These are phyloP conservation scores for Cryptotermes secundus DNA, from an alignment of 1,140 invertebrate species.

Conservation along the genomic window DNA sequence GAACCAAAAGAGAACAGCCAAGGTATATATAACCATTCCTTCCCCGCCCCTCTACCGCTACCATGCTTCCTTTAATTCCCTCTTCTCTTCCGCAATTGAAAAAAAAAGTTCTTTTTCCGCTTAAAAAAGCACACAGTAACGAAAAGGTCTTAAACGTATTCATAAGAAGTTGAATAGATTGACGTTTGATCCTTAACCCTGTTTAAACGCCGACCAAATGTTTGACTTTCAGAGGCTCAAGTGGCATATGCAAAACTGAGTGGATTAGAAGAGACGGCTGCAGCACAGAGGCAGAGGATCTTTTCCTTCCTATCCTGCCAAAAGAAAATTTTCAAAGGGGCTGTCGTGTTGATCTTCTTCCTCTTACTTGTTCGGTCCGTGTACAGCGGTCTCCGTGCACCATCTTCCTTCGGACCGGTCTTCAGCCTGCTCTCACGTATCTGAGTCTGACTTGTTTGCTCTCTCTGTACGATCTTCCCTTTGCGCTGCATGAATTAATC, in stretches of 20 bases:
- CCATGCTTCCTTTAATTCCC: slow-evolving; percentile 31
- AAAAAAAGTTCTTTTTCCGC: slow-evolving; percentile 31
- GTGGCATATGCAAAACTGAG: slow-evolving; percentile 38
- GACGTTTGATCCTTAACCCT: slow-evolving; percentile 37
- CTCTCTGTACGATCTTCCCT: background rate
- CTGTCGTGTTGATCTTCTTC: slow-evolving; percentile 34
- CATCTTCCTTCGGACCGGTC: background rate
- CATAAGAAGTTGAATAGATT: slow-evolving; percentile 38
- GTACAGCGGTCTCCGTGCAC: background rate
- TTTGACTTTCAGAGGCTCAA: slow-evolving; percentile 37
- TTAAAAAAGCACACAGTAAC: slow-evolving; percentile 33
- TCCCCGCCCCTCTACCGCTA: background rate
- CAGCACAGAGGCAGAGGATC: background rate
- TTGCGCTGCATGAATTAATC: slow-evolving; percentile 35
- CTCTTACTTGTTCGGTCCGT: background rate
- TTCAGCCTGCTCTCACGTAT: background rate
- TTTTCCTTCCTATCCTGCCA: slow-evolving; percentile 31
- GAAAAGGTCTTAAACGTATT: slow-evolving; percentile 34
- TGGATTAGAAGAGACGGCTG: slow-evolving; percentile 35
- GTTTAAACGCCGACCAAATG: slow-evolving; percentile 36
- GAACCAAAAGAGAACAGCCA: slow-evolving; percentile 21
- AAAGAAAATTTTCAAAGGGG: slow-evolving; percentile 36
- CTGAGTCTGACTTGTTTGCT: too few species aligned
- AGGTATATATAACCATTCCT: slow-evolving; percentile 13
- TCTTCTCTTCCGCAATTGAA: slow-evolving; percentile 27